These are phyloP conservation scores for Enteromius argenteus DNA, from an alignment of 2,797 vertebrate genomes.

Conservation along the genomic window DNA sequence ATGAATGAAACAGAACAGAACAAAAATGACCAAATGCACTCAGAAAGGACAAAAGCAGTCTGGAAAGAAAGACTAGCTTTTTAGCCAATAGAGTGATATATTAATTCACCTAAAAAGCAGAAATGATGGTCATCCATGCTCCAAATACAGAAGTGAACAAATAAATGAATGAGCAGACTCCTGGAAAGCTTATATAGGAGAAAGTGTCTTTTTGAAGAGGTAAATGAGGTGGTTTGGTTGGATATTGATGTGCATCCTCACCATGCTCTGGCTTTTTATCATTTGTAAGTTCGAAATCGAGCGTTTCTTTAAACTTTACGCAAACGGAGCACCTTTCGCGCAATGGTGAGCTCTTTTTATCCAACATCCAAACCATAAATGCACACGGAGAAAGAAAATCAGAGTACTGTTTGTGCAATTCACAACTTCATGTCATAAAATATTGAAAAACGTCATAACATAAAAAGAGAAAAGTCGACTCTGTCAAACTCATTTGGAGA, in stretches of 20 bases:
- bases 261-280: background rate
- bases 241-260: background rate
- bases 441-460: background rate
- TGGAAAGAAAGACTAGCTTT: background rate
- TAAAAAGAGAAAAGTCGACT: background rate
- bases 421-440: background rate
- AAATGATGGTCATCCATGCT: background rate
- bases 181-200: background rate
- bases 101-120: constrained; percentile 9
- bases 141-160: constrained; percentile 6
- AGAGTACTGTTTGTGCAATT: background rate
- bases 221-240: background rate
- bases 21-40: background rate
- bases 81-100: constrained; percentile 1
- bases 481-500: constrained; percentile 1
- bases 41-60: background rate
- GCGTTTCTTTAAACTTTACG: background rate
- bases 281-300: background rate
- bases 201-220: background rate
- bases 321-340: background rate
- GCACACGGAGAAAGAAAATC: background rate
- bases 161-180: background rate
- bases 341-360: constrained; percentile 9
- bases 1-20: background rate
- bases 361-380: background rate